Evolutionary conservation across 2,888 invertebrate species (phyloP), one percentile per base, ranked within the genome.

Genomic region (Yponomeuta malinellus): DNA sequence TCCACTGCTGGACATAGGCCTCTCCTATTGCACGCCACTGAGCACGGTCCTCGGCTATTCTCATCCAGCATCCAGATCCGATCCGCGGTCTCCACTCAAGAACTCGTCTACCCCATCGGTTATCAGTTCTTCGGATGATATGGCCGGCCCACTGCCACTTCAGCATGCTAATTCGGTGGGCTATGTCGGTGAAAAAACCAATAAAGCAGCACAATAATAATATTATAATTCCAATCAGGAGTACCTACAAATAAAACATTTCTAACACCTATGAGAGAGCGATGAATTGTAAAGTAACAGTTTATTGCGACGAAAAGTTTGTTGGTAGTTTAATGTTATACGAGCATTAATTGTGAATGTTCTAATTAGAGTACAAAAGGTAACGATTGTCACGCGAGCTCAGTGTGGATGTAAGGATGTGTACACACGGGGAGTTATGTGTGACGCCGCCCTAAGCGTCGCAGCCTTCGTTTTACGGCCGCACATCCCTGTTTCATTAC

Each of bases 211-310:
- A 59, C 71, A 33, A 33, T 33, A 71, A 64, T 72, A 72, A 71
- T 68, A 71, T 52, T 75, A 82, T 83, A 81, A 85, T 85, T 87
- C 83, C 83, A 85, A 88, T 87, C 85, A 33, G 3, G 84, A 81
- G 84, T 82, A 85, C 80, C 79, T 82, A 37, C 43, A 82, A 86
- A 88, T 86, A 87, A 86, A 86, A 84, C 81, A 81, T 82, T 89
- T 85, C 86, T 83, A 78, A 80, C 78, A 78, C 84, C 83, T 84
- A 89, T 89, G 84, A 83, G 82, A 81, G 79, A 75, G 81, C 83
- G 86, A 88, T 88, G 85, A 87, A 88, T 88, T 85, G 82, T 76
- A 83, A 87, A 86, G 83, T 79, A 76, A 82, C 80, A 79, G 81
- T 79, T 78, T 81, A 74, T 73, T 71, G 72, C 73, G 71, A 72